Evolutionary conservation across 2,888 invertebrate genomes (phyloP).

Genomic region (Eilema griseolum): DNA sequence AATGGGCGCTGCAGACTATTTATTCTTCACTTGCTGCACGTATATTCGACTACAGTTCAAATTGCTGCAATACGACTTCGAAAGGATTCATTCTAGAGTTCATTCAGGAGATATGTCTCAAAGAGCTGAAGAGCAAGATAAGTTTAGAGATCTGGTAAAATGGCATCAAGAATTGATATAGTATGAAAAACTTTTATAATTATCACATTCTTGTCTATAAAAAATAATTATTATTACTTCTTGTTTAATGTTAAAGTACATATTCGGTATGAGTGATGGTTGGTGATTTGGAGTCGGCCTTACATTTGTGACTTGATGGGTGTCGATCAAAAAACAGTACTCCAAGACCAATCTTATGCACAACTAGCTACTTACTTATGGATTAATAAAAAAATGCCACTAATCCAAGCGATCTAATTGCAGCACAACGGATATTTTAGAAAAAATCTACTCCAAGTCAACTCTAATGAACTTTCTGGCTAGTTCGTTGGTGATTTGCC

Average conservation of each 20-base stretch:
- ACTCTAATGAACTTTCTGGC: slow-evolving; percentile 65
- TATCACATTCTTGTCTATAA: not conserved
- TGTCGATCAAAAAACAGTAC: too few species aligned
- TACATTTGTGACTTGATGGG: too few species aligned
- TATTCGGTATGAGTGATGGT: not conserved
- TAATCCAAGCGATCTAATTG: slow-evolving; percentile 18
- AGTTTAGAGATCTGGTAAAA: slow-evolving; percentile 48
- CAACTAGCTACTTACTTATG: not conserved
- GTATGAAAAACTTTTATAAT: slow-evolving; percentile 31
- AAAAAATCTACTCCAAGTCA: slow-evolving; percentile 63
- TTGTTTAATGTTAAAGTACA: not conserved
- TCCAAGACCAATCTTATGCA: too few species aligned
- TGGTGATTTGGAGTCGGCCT: too few species aligned
- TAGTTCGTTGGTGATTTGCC: slow-evolving; percentile 68
- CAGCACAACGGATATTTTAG: slow-evolving; percentile 60
- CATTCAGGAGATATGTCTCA: slow-evolving; percentile 21
- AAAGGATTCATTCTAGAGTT: slow-evolving; percentile 34
- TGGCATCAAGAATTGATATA: slow-evolving; percentile 62
- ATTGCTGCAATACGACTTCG: slow-evolving; percentile 54
- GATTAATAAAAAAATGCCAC: not conserved
- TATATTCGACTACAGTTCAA: slow-evolving; percentile 60
- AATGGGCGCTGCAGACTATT: slow-evolving; percentile 59
- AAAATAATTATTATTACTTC: too few species aligned
- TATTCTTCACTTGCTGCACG: slow-evolving; percentile 63
- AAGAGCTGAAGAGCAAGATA: slow-evolving; percentile 30